phyloP scores from a whole-genome alignment of 2,113 vertebrate species.

The Sapajus apella region DNA sequence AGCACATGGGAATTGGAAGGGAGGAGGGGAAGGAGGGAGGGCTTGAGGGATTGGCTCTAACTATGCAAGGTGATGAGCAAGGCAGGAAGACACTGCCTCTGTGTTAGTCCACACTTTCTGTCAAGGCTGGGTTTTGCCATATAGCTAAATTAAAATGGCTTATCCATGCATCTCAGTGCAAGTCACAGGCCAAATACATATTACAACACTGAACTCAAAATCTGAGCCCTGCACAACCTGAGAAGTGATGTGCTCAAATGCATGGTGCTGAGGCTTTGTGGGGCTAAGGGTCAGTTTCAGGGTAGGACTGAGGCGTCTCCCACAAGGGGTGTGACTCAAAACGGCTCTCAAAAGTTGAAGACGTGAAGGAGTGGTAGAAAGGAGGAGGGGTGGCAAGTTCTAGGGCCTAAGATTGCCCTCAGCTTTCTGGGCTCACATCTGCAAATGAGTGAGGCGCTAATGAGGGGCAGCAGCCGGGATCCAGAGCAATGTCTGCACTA shows the following conservation, averaged over 20 bases:
- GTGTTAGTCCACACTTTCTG: background rate
- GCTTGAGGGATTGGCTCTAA: background rate
- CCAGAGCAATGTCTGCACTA: background rate
- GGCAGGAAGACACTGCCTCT: background rate
- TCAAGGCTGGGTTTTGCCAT: background rate
- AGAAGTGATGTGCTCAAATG: background rate
- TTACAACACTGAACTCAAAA: background rate
- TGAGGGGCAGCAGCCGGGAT: background rate
- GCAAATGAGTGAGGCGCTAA: fast-evolving
- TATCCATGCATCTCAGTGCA: background rate
- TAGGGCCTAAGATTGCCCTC: background rate
- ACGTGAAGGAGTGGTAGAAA: background rate
- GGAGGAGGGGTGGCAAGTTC: background rate
- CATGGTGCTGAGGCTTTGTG: background rate
- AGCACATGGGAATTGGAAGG: background rate
- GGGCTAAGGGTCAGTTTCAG: background rate
- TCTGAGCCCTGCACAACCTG: background rate
- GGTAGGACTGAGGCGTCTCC: fast-evolving
- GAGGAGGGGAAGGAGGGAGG: no score
- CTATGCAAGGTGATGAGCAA: background rate
- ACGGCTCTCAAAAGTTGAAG: background rate
- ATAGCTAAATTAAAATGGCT: background rate
- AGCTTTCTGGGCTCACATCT: background rate
- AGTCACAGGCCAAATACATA: background rate
- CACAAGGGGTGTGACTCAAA: background rate